Base-by-base conservation (phyloP, 2,888 invertebrate genomes). In the Argyra leucocephala region DNA sequence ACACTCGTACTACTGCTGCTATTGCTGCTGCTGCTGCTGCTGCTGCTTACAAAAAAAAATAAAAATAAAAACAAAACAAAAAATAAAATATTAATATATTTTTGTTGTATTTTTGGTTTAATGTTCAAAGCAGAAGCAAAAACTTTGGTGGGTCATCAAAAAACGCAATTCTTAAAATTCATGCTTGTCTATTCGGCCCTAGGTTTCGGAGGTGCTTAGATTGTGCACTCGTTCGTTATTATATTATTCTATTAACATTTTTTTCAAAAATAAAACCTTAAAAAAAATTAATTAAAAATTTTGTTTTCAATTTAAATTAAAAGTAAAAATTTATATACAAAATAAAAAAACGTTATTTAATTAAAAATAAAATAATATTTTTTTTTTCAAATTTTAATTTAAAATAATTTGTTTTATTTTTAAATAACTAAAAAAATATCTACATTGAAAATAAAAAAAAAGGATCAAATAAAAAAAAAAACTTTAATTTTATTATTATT, bases 181-280 rank as follows among this genome's bases (percentile, higher is more conserved):
- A 76, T 76, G 76, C 75, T 76, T 76, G 76, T 77, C 78, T 78
- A 79, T 79, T 79, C 79, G 78, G 79, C 77, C 75, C 78, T 78
- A 78, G 79, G 78, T 79, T 79, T 78, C 79, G 79, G 79, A 78
- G 76, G 78, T 78, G 79, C 78, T 77, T 75, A 77, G 77, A 78
- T 74, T 74, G 74, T 76, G 78, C 78, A 77, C 74, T 76, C 74
- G 75, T 75, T 74, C 73, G 72, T 74, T 73, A 74, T 72, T 70
- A 70, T 70, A 69, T 72, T 71, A 70, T 71, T 72, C 66, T 68
- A 66, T 67, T 68, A 69, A 24, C 15, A 60, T 26, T 15, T 18
- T 18, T 61, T 61, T n/a, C 64, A 69, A 72, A 68, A 67, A 60
- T 64, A 66, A 68, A 65, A n/a, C n/a, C n/a, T n/a, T n/a, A n/a